These are phyloP conservation scores for Tinea semifulvella DNA, from an alignment of 2,888 invertebrate genomes.

Conservation along the genomic window DNA sequence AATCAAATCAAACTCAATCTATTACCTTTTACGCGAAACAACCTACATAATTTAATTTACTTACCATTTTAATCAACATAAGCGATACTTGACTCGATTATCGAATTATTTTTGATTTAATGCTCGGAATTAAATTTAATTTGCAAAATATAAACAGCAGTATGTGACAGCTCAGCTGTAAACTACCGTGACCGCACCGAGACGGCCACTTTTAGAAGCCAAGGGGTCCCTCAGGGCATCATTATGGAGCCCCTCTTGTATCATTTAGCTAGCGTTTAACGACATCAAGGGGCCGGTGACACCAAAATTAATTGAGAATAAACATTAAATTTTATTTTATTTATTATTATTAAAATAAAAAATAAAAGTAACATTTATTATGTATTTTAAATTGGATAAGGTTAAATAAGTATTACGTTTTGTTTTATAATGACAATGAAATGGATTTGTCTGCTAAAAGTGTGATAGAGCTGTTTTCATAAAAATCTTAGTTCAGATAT, in stretches of 20 bases:
- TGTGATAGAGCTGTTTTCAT: no score
- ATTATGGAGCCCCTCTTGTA: neutral
- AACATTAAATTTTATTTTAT: constrained; percentile 31
- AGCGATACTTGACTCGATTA: neutral
- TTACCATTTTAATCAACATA: neutral
- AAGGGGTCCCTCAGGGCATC: neutral
- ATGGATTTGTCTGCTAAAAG: no score
- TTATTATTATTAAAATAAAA: no score
- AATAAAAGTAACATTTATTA: no score
- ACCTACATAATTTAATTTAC: neutral
- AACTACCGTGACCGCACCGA: constrained; percentile 38
- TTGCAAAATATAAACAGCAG: neutral
- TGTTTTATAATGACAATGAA: no score
- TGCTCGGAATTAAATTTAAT: neutral
- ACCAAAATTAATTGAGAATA: constrained; percentile 53
- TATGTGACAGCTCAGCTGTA: constrained; percentile 17
- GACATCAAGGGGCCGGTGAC: constrained; percentile 19
- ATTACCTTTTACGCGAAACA: no score
- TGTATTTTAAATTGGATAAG: no score
- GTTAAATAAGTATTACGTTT: no score
- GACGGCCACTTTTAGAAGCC: constrained; percentile 7
- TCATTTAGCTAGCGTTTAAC: constrained; percentile 31
- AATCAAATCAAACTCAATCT: no score
- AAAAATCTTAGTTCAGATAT: no score
- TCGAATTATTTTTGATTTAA: constrained; percentile 5